Conservation (phyloP, 35 echinoderm and acorn worm species). For the Ophioderma brevispina region DNA sequence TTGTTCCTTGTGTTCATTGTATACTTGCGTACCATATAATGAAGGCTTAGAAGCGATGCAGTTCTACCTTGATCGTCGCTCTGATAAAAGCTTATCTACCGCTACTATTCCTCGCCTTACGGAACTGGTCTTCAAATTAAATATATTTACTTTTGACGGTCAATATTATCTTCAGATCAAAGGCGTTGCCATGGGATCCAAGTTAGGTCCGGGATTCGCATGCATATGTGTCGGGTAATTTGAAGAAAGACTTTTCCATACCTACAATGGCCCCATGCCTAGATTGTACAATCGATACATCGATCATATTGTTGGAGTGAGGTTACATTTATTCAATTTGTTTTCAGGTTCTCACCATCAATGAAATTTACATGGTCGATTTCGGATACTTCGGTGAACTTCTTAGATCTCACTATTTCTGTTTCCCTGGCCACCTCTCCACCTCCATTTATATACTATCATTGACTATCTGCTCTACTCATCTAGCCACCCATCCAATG, state of each 20-base stretch:
- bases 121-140: background rate
- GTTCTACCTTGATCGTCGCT: background rate
- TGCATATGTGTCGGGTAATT: too few relatives aligned
- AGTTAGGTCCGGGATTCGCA: too few relatives aligned
- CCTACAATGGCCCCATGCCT: too few relatives aligned
- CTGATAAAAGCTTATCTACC: too few relatives aligned
- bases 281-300: background rate
- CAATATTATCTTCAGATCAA: background rate
- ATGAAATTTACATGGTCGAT: background rate
- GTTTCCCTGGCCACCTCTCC: background rate
- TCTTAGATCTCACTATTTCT: background rate
- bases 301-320: background rate
- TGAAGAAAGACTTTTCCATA: too few relatives aligned
- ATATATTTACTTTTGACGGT: background rate
- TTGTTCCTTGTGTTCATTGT: too few relatives aligned
- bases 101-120: background rate
- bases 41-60: too few relatives aligned
- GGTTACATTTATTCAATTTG: background rate
- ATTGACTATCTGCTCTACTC: background rate
- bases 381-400: background rate
- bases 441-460: background rate
- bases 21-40: too few relatives aligned
- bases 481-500: background rate
- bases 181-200: too few relatives aligned
- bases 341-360: background rate